A percentile compares a stretch with the other conserved stretches of the same genome.
These are phyloP conservation scores for Sylvia borin DNA, from an alignment of 2,797 vertebrate genomes.

Conservation along the genomic window DNA sequence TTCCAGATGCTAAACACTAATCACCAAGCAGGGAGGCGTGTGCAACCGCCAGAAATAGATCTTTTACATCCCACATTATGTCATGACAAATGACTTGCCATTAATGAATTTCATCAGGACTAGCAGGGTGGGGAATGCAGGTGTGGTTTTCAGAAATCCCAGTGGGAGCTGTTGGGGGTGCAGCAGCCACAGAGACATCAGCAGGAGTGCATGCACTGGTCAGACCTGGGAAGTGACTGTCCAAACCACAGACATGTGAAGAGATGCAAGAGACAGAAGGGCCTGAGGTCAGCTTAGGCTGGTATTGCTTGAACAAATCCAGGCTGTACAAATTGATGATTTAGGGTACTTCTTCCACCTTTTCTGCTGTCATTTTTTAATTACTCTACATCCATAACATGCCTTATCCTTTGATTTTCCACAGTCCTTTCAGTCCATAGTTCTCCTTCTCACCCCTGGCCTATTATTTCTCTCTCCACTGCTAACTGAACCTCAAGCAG, in stretches of 20 bases:
- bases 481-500: background rate
- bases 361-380: background rate
- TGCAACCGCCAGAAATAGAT: background rate
- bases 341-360: background rate
- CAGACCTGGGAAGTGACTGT: background rate
- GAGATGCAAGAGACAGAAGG: background rate
- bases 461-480: background rate
- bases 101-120: background rate
- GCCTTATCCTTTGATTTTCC: background rate
- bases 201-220: background rate
- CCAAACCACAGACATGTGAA: background rate
- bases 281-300: background rate
- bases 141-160: background rate
- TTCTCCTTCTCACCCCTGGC: background rate
- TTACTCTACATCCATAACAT: background rate
- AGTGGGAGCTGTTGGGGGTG: background rate
- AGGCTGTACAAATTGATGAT: background rate
- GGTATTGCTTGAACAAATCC: background rate
- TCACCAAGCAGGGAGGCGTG: background rate
- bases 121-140: background rate
- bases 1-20: conserved; percentile 19
- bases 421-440: background rate
- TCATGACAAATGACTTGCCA: background rate
- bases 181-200: background rate
- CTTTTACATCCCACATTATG: background rate